A percentile compares a stretch with the other conserved stretches of the same genome.
These are phyloP conservation scores for Rhagologus leucostigma DNA, from an alignment of 2,113 vertebrate genomes.

Conservation along the genomic window DNA sequence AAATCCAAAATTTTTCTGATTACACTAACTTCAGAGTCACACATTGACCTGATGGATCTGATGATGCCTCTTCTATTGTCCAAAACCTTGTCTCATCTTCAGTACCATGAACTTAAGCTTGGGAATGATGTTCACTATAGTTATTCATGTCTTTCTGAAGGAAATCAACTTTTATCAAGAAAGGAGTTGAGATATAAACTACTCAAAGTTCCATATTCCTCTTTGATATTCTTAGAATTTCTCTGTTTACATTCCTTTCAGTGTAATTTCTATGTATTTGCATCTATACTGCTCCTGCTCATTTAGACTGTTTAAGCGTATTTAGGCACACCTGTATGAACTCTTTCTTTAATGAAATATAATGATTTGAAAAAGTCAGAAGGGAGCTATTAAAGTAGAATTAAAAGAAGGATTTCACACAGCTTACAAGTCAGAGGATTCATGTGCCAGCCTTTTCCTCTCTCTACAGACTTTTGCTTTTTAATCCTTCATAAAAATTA, in stretches of 20 bases:
- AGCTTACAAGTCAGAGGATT: not conserved
- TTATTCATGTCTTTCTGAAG: not conserved
- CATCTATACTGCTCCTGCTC: not conserved
- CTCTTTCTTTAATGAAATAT: not conserved
- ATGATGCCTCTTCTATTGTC: not conserved
- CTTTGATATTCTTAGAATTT: not conserved
- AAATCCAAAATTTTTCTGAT: not conserved
- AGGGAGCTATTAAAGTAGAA: not conserved
- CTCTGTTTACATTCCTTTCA: not conserved
- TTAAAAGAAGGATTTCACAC: not conserved
- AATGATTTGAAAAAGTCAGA: not conserved
- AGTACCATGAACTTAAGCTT: not conserved
- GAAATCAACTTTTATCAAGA: not conserved
- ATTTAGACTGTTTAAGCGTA: not conserved
- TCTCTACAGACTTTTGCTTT: not conserved
- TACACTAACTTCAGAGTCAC: not conserved
- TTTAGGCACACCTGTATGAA: not conserved
- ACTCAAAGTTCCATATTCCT: not conserved
- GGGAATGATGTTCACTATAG: not conserved
- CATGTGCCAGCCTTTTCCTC: not conserved
- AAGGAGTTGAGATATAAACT: not conserved
- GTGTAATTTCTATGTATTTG: not conserved
- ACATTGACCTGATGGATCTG: not conserved
- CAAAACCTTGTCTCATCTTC: slow-evolving; percentile 6
- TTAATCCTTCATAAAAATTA: slow-evolving; percentile 22